Evolutionary conservation across 2,113 vertebrate species (phyloP).

Genomic region (chimpanzee (Pan troglodytes)): NHGRI_mPanTro3-v2.1_pri NC_072408.2:104800501-104801000

Average conservation of each 20-base stretch:
- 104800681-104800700: conserved; percentile 51
- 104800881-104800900: background rate
- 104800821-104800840: background rate
- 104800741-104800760: conserved; percentile 48
- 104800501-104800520: background rate
- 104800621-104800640: conserved; percentile 43
- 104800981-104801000: background rate
- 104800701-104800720: conserved; percentile 38
- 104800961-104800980: background rate
- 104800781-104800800: background rate
- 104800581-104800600: conserved; percentile 35
- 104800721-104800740: conserved; percentile 35
- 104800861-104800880: background rate
- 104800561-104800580: background rate
- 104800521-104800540: background rate
- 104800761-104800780: conserved; percentile 18
- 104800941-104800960: background rate
- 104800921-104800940: background rate
- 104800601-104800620: conserved; percentile 46
- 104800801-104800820: background rate
- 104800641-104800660: conserved; percentile 58
- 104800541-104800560: background rate
- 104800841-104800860: background rate
- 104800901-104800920: background rate
- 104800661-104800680: conserved; percentile 70